Conservation (phyloP, 2,888 invertebrate genomes). For the Hylaea fasciaria region DNA sequence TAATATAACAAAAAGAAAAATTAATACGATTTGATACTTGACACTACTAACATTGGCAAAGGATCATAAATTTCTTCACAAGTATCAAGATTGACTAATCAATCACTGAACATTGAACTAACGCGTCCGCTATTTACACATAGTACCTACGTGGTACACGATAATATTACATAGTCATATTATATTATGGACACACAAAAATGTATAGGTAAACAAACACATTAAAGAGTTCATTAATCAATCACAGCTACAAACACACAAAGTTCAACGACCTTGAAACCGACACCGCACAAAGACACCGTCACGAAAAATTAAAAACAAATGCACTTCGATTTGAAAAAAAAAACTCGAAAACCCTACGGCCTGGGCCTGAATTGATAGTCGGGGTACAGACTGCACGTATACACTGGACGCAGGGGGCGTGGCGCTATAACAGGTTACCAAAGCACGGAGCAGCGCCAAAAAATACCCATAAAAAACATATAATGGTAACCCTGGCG, state of each 20-base stretch:
- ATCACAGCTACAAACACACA: constrained; percentile 41
- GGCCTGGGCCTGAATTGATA: constrained; percentile 77
- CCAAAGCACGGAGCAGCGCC: constrained; percentile 77
- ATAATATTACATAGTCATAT: neutral
- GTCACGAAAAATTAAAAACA: constrained; percentile 71
- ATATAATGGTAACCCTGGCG: constrained; percentile 81
- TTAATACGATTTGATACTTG: no score
- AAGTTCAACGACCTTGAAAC: constrained; percentile 52
- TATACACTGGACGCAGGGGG: constrained; percentile 70
- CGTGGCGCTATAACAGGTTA: constrained; percentile 82
- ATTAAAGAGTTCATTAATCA: constrained; percentile 6
- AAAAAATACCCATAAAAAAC: constrained; percentile 84
- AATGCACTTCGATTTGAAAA: constrained; percentile 60
- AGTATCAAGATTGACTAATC: no score
- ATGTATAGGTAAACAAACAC: neutral
- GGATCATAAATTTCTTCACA: no score
- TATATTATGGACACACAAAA: neutral
- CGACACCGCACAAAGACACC: constrained; percentile 71
- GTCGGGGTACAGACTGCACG: constrained; percentile 67
- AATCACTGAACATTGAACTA: no score
- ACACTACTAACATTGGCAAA: no score
- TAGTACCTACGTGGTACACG: neutral
- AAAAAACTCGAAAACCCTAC: constrained; percentile 70
- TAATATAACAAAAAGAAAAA: no score
- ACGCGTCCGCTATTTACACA: neutral